Conservation (phyloP, 1,140 invertebrate species). For the Ostrea denselamellosa region DNA sequence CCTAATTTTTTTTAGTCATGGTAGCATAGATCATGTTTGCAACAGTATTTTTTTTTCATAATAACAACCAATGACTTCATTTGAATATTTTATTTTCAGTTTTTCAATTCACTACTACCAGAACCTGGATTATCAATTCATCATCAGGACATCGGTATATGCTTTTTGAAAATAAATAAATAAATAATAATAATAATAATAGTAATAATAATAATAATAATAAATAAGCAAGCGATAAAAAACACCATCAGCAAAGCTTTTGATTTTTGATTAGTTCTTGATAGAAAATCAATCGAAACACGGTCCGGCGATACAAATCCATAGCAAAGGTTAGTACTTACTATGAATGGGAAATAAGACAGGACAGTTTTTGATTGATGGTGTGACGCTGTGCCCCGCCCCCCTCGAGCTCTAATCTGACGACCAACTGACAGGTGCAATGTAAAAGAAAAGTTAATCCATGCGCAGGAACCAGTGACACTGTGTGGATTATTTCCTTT, state of each 20-base stretch:
- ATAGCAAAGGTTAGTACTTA: not conserved
- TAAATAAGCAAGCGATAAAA: too few species aligned
- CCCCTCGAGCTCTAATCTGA: conserved; percentile 30
- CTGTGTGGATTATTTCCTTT: conserved; percentile 8
- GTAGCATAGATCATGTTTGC: not conserved
- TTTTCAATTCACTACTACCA: not conserved
- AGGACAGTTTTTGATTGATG: conserved; percentile 33
- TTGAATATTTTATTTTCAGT: too few species aligned
- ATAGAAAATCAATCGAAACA: not conserved
- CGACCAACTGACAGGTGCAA: conserved; percentile 30
- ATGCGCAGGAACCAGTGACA: conserved; percentile 20
- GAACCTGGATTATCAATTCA: not conserved
- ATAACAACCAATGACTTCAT: conserved; percentile 1
- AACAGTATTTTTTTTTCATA: not conserved
- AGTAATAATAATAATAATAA: too few species aligned
- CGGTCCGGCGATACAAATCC: not conserved
- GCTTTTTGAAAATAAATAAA: too few species aligned
- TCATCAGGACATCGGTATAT: not conserved
- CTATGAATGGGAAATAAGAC: conserved; percentile 27
- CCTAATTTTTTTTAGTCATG: not conserved
- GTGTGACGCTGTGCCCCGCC: conserved; percentile 14
- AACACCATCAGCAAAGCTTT: not conserved
- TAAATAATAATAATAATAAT: too few species aligned
- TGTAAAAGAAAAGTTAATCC: conserved; percentile 34
- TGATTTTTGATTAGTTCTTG: not conserved